A percentile compares a stretch with the other conserved stretches of the same genome.
phyloP scores from a whole-genome alignment of 1,140 invertebrate species.

The Magallana gigas region DNA sequence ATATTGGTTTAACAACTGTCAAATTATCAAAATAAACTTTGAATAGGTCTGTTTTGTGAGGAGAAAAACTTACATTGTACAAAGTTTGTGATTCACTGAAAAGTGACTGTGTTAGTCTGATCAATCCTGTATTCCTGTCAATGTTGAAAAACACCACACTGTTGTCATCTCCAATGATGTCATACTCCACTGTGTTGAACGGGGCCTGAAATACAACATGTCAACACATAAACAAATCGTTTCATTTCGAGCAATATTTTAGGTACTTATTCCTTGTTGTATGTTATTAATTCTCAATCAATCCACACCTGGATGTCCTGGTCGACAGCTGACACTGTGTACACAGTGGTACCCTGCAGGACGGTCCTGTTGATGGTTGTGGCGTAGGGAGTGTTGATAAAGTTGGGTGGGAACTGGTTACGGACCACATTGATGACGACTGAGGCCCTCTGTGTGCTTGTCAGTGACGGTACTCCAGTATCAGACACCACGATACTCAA shows the following conservation, averaged over 20 bases:
- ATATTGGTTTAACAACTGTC: no score
- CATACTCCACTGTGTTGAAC: constrained; percentile 63
- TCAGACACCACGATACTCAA: constrained; percentile 54
- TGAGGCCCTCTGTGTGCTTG: constrained; percentile 38
- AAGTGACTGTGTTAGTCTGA: constrained; percentile 31
- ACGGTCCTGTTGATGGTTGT: constrained; percentile 40
- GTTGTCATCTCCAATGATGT: constrained; percentile 68
- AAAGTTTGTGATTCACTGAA: constrained; percentile 28
- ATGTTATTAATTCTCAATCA: no score
- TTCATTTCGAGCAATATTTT: no score
- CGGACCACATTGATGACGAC: constrained; percentile 67
- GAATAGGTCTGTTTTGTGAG: no score
- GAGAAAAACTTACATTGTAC: constrained; percentile 48
- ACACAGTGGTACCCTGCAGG: constrained; percentile 16
- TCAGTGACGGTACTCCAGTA: constrained; percentile 43
- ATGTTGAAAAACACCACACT: constrained; percentile 64
- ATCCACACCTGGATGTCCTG: constrained; percentile 26
- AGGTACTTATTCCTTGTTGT: no score
- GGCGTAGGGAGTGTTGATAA: constrained; percentile 81
- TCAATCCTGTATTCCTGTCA: constrained; percentile 56
- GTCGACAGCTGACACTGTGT: constrained; percentile 31
- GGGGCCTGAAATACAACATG: constrained; percentile 59
- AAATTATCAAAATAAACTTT: no score
- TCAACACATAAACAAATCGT: not conserved
- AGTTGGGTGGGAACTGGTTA: constrained; percentile 84